Base-by-base conservation (phyloP, 2,888 invertebrate genomes). In the Abrostola triplasia region DNA sequence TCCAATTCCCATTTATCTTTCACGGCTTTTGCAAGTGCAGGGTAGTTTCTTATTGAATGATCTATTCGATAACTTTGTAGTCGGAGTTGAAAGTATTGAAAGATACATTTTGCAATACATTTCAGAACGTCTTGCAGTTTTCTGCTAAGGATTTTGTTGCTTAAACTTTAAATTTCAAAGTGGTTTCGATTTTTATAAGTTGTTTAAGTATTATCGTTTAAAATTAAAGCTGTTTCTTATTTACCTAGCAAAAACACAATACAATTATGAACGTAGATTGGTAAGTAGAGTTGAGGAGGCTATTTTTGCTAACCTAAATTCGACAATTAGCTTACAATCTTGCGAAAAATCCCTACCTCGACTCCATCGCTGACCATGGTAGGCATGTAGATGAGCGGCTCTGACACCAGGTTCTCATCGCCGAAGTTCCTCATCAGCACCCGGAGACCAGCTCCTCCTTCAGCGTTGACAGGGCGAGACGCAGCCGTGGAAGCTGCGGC, bases 371-470 rank as follows among this genome's bases (percentile, higher is more conserved):
- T 90, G 73, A 91, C 90, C 89, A 95, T 92, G 0, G 96, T 95
- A 0, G 94, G 90, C 83, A 96, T 88, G 67, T 95, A 92, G 6
- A 96, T 79, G 24, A 96, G 84, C 0, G 95, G 94, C 63, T 96
- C 93, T 0, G 94, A 89, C 0, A 95, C 95, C 24, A 90, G 77
- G 0, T 93, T 83, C 84, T 96, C 96, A 24, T 96, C 96, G 0
- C 96, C 96, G 49, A 96, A 92, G 84, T 96, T 95, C 72, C 96
- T 93, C 74, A 96, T 84, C 6, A 97, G 86, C 10, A 96, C 90
- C 38, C 95, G 92, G 70, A 97, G 90, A 13, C 96, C 96, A 5
- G 89, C 84, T 0, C 85, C 78, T 0, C 84, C 90, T 5, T 93
- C 90, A 0, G 71, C 56, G 0, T 76, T 80, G 0, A 40, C 70